Evolutionary conservation across 2,797 vertebrate genomes (phyloP).

Genomic region (Thamnophis elegans): DNA sequence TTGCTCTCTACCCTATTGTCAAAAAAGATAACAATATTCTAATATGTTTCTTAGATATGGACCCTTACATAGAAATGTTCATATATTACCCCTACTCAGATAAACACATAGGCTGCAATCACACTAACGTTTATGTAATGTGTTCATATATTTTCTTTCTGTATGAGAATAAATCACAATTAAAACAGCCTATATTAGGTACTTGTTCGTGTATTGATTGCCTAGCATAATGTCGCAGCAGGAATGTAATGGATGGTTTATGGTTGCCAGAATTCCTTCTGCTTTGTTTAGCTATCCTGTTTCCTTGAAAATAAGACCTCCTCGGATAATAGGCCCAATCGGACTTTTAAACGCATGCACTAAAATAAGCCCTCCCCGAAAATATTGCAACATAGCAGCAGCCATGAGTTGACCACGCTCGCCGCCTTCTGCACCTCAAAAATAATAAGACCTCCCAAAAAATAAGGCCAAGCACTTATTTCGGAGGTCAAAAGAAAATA

Average conservation of each 20-base stretch:
- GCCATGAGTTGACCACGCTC: too few species aligned
- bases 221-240: not conserved
- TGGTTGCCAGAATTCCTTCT: not conserved
- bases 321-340: too few species aligned
- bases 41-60: not conserved
- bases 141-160: not conserved
- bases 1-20: not conserved
- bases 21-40: not conserved
- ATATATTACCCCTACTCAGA: not conserved
- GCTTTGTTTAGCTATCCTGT: not conserved
- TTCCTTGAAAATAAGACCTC: too few species aligned
- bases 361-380: too few species aligned
- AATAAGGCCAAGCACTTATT: too few species aligned
- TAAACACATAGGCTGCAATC: not conserved
- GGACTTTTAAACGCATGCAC: too few species aligned
- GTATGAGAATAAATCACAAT: not conserved
- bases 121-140: not conserved
- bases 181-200: not conserved
- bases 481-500: too few species aligned
- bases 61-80: not conserved
- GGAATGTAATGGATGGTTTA: not conserved
- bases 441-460: too few species aligned
- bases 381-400: too few species aligned
- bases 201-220: not conserved
- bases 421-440: too few species aligned